phyloP scores from a whole-genome alignment of 2,888 invertebrate species.

The Onchidella celtica region DNA sequence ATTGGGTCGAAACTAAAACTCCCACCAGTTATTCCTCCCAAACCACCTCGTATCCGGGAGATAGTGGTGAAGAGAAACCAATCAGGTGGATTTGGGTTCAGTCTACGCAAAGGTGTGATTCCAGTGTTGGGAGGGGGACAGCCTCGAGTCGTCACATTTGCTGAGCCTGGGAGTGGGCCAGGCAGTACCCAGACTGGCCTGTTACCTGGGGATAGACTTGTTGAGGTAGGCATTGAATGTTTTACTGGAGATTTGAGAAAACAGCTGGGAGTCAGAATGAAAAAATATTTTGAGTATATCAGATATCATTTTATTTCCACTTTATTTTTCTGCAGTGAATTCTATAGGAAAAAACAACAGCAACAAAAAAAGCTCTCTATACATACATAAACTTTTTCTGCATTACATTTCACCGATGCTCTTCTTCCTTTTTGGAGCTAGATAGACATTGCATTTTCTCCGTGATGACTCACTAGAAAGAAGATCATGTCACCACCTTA shows the following conservation, averaged over 20 bases:
- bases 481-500: no score
- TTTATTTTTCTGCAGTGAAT: background rate
- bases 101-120: conserved; percentile 92
- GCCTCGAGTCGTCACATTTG: conserved; percentile 89
- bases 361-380: no score
- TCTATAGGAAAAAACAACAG: no score
- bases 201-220: conserved; percentile 94
- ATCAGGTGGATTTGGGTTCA: conserved; percentile 95
- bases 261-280: no score
- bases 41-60: conserved; percentile 84
- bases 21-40: conserved; percentile 77
- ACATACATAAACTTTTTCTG: no score
- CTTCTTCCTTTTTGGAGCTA: no score
- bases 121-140: conserved; percentile 80
- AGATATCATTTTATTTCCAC: background rate
- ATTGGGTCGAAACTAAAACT: conserved; percentile 71
- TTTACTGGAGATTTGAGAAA: no score
- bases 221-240: conserved; percentile 87
- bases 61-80: conserved; percentile 86
- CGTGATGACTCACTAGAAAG: no score
- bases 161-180: conserved; percentile 90
- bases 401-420: no score
- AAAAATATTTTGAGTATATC: no score
- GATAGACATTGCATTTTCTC: no score
- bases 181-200: conserved; percentile 89